phyloP scores from a whole-genome alignment of 2,113 vertebrate genomes.

The Plecotus auritus region DNA sequence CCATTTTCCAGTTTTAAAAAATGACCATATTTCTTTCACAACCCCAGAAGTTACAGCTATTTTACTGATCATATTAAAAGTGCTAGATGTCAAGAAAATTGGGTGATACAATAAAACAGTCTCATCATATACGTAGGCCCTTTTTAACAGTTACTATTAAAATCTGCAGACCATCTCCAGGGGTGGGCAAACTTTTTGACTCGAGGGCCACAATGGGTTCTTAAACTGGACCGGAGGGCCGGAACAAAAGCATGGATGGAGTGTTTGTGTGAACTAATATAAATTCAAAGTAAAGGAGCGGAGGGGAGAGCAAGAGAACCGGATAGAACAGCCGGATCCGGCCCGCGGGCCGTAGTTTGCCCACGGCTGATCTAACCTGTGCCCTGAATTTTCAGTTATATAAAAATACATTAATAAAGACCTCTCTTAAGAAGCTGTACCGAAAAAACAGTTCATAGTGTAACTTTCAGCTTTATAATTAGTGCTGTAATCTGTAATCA shows the following conservation, averaged over 20 bases:
- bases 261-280: no score
- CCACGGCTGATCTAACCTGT: no score
- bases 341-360: no score
- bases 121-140: conserved; percentile 4
- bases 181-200: no score
- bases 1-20: conserved; percentile 55
- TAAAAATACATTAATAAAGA: conserved; percentile 66
- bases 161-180: conserved; percentile 56
- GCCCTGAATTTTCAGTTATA: conserved; percentile 49
- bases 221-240: no score
- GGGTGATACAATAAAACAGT: conserved; percentile 32
- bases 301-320: no score
- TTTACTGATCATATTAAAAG: conserved; percentile 45
- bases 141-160: conserved; percentile 28
- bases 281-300: no score
- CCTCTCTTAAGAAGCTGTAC: conserved; percentile 64
- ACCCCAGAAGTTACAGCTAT: conserved; percentile 23
- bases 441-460: conserved; percentile 56
- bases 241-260: no score
- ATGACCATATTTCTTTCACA: not conserved
- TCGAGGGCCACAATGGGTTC: no score
- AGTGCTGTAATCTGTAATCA: conserved; percentile 71
- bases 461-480: conserved; percentile 71
- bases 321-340: no score
- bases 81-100: conserved; percentile 50